A percentile compares a stretch with the other conserved stretches of the same genome.
Evolutionary conservation across 2,888 invertebrate genomes (phyloP).

Genomic region (Meiosimyza decipiens): DNA sequence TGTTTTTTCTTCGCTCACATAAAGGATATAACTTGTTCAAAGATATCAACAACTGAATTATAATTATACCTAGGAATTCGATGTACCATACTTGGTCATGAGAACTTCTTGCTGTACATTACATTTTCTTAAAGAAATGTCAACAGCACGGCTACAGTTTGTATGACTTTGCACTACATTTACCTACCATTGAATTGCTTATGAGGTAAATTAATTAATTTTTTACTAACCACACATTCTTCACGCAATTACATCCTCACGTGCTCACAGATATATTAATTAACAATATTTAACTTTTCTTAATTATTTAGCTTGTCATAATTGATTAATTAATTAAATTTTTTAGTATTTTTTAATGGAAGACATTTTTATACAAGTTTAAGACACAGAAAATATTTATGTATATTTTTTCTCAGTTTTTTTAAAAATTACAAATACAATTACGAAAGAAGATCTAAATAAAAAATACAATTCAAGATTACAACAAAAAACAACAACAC

Average conservation of each 20-base stretch:
- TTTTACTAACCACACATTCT: not conserved
- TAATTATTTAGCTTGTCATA: conserved; percentile 35
- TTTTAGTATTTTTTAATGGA: conserved; percentile 66
- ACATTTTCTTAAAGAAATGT: no score
- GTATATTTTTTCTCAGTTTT: conserved; percentile 41
- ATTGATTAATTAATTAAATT: conserved; percentile 42
- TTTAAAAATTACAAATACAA: conserved; percentile 3
- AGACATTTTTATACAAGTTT: conserved; percentile 68
- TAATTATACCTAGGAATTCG: no score
- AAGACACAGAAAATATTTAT: conserved; percentile 67
- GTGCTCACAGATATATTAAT: not conserved
- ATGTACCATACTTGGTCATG: no score
- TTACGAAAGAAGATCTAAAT: no score
- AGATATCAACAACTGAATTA: no score
- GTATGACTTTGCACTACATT: no score
- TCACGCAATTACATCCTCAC: not conserved
- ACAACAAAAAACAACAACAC: conserved; percentile 4
- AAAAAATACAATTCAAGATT: not conserved
- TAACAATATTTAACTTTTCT: conserved; percentile 32
- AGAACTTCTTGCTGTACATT: no score
- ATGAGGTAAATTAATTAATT: not conserved
- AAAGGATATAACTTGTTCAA: no score
- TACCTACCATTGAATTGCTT: no score
- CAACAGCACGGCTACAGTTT: no score
- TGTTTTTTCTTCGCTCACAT: no score